Evolutionary conservation across 2,797 vertebrate genomes (phyloP), one percentile per base, ranked within the genome.

Genomic region (Argyrosomus regius): DNA sequence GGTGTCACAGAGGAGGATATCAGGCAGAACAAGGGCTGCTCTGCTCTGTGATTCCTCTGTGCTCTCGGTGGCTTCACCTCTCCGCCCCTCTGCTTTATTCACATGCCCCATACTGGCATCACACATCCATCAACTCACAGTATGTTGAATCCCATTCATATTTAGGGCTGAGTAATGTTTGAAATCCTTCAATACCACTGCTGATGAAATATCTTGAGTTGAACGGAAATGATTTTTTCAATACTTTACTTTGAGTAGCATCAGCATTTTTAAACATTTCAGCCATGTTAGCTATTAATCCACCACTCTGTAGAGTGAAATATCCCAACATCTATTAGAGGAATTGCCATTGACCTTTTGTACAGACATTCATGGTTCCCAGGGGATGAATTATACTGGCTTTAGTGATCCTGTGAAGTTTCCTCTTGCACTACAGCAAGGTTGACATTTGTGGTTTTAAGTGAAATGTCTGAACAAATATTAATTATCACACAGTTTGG

Each of bases 1-100:
- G 79, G 78, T 90, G 91, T 91, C 89, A 90, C 81, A 75, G 84
- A 87, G 76, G 72, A 83, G 81, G 88, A 90, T 81, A 89, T 91
- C 89, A 90, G 77, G 62, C 81, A 75, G 78, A 88, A 83, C 78
- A 78, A 60, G 60, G 64, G 71, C 65, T 41, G 72, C 88, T 89
- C 75, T 77, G 77, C 83, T 84, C 77, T 79, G 61, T 77, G 72
- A 87, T 59, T 89, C 31, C 56, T 78, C 71, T 45, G 13, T 65
- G 59, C 69, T 57, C 49, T 74, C 62, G 60, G 35, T 61, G 69
- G 69, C 63, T 31, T 76, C 78, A 77, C 76, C 58, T 56, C 50
- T n/a, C 68, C 7, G 6, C 24, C 12, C 45, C 24, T 41, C n/a
- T 20, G 53, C 46, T 73, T 75, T 68, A 58, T 41, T 75, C 48